Base-by-base conservation (phyloP, 2,797 vertebrate species). In the Meriones psammophilus region DNA sequence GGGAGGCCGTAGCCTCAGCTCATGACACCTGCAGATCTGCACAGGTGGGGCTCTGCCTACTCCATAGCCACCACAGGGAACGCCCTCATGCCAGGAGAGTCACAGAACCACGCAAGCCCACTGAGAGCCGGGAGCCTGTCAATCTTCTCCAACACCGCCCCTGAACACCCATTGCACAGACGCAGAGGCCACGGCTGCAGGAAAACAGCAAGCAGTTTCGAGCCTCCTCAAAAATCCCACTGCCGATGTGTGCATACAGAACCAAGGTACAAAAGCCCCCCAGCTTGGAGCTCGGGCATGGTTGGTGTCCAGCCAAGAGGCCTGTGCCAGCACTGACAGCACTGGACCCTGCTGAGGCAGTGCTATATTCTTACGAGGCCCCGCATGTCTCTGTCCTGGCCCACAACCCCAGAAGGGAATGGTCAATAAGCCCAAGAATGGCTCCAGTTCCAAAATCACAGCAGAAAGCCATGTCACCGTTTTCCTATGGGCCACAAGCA, bases 1-100 rank as follows among this genome's bases (percentile, higher is more conserved):
- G 90, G 56, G 85, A 62, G 58, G 79, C 94, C 64, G 0, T 26
- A 62, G 26, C 88, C 94, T 64, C 86, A 18, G 68, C 17, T 91
- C 94, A 95, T 96, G 92, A 62, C 56, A 88, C 86, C 85, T 96
- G 76, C 0, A 56, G 98, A 92, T 62, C 93, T 42, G 15, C 39
- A 9, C 2, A 33, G 50, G 88, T 4, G 20, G 54, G 26, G 5
- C 22, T 30, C 64, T 62, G 50, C 74, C 94, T 39, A 8, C 42
- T 0, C 93, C 62, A 50, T 0, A 14, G 22, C 54, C 22, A 8
- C 92, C 46, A 8, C 28, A 3, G 2, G 3, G 56, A 58, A 42
- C 6, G 17, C 42, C 81, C 22, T 36, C 8, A 15, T 46, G 26
- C 66, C 74, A 50, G 88, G 13, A 76, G 24, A 60, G 6, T 66